phyloP scores from a whole-genome alignment of 2,888 invertebrate species.

The Chrysotoxum bicinctum region DNA sequence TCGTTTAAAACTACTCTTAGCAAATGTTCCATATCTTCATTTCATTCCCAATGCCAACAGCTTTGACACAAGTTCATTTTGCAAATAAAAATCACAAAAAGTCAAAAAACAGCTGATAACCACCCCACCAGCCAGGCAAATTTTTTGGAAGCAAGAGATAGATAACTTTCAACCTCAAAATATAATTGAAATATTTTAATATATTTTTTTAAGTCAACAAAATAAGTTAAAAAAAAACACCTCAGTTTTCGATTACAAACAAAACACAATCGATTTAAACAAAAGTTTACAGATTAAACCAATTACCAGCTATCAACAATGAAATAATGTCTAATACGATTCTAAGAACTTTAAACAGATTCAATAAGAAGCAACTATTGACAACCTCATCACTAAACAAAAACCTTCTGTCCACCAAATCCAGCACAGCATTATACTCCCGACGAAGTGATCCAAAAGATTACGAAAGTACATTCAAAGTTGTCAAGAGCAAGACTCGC shows the following conservation, averaged over 20 bases:
- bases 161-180: not conserved
- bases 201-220: not conserved
- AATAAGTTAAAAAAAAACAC: not conserved
- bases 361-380: constrained; percentile 51
- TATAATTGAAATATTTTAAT: not conserved
- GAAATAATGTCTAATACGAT: constrained; percentile 69
- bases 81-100: not conserved
- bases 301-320: constrained; percentile 25
- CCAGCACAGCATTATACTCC: constrained; percentile 74
- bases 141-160: constrained; percentile 1
- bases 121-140: not conserved
- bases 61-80: constrained; percentile 29
- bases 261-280: not conserved
- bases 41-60: not conserved
- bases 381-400: constrained; percentile 7
- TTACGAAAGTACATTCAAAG: constrained; percentile 76
- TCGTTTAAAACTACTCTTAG: no score
- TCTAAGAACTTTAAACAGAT: constrained; percentile 57
- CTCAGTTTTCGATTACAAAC: not conserved
- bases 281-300: constrained; percentile 1
- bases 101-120: constrained; percentile 12
- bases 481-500: constrained; percentile 76
- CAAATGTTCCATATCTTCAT: not conserved
- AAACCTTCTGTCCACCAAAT: not conserved
- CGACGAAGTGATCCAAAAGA: constrained; percentile 77